phyloP scores from a whole-genome alignment of 2,113 vertebrate genomes.

The Bambusicola thoracicus region DNA sequence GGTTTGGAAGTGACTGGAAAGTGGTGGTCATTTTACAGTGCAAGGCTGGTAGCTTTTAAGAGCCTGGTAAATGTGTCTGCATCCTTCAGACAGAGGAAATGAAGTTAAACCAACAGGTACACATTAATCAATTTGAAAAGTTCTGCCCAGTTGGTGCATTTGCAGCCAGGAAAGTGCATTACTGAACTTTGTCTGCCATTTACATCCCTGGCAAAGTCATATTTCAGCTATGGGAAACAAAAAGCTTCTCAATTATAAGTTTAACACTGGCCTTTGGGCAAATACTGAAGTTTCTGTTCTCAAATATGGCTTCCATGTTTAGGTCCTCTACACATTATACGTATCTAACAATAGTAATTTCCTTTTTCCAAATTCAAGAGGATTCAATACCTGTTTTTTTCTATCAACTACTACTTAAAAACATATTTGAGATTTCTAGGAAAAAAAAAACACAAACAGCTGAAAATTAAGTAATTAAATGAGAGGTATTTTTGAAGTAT shows the following conservation, averaged over 20 bases:
- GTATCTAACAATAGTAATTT: not conserved
- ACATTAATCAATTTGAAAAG: not conserved
- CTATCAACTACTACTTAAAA: not conserved
- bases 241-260: not conserved
- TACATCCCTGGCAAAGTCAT: not conserved
- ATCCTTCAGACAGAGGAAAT: not conserved
- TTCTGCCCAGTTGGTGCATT: not conserved
- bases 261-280: not conserved
- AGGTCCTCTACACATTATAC: not conserved
- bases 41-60: not conserved
- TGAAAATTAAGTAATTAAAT: not conserved
- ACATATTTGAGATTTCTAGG: not conserved
- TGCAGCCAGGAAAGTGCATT: not conserved
- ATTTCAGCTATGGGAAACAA: not conserved
- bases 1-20: not conserved
- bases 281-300: not conserved
- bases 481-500: not conserved
- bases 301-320: not conserved
- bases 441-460: not conserved
- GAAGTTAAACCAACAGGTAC: not conserved
- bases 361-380: not conserved
- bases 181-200: not conserved
- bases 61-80: not conserved
- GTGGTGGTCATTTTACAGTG: not conserved
- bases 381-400: not conserved